Evolutionary conservation across 2,888 invertebrate genomes (phyloP).

Genomic region (Drosophila tanythrix): DNA sequence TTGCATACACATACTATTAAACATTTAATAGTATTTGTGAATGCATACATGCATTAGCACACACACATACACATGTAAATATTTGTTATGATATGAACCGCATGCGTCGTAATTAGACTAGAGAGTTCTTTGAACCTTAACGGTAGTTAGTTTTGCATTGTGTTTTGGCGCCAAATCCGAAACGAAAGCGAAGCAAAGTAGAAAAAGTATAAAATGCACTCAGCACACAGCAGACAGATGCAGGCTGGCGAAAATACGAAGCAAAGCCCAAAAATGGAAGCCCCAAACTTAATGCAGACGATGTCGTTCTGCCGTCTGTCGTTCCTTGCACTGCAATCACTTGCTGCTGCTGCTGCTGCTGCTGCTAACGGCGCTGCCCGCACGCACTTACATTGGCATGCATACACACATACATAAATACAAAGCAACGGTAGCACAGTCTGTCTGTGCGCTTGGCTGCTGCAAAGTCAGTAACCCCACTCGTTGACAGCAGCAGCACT

Average conservation of each 20-base stretch:
- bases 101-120: conserved; percentile 68
- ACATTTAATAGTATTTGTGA: neutral
- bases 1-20: conserved; percentile 5
- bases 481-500: conserved; percentile 60
- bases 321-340: conserved; percentile 44
- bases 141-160: conserved; percentile 57
- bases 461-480: conserved; percentile 81
- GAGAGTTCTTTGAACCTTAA: conserved; percentile 78
- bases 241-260: conserved; percentile 34
- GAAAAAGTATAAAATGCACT: conserved; percentile 60
- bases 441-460: conserved; percentile 64
- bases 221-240: conserved; percentile 23
- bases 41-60: neutral
- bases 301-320: conserved; percentile 18
- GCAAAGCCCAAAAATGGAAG: conserved; percentile 47
- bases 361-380: conserved; percentile 39
- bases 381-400: conserved; percentile 54
- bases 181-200: conserved; percentile 56
- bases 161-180: conserved; percentile 72
- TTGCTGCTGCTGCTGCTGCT: conserved; percentile 40
- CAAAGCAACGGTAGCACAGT: conserved; percentile 53
- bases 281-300: conserved; percentile 55
- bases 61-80: conserved; percentile 1
- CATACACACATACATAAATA: conserved; percentile 7
- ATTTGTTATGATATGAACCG: conserved; percentile 63